These are phyloP conservation scores for Tamandua tetradactyla DNA, from an alignment of 2,797 vertebrate species.

Conservation along the genomic window DNA sequence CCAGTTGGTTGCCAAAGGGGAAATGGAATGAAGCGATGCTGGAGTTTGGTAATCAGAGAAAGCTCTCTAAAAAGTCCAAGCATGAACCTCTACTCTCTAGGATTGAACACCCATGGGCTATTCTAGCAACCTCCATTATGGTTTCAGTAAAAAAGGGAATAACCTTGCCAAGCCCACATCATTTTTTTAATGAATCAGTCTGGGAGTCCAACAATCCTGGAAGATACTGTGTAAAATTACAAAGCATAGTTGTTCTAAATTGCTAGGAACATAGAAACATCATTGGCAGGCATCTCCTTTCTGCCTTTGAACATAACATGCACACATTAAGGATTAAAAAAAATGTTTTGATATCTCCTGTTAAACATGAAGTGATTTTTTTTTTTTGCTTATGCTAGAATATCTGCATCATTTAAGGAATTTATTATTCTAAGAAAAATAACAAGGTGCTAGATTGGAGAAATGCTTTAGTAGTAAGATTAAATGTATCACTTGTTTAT, in stretches of 20 bases:
- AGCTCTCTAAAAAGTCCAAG: neutral
- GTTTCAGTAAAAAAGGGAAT: conserved; percentile 26
- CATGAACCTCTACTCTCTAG: neutral
- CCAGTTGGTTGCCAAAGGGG: neutral
- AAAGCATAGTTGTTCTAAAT: conserved; percentile 45
- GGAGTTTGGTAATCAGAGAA: neutral
- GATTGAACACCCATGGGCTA: neutral
- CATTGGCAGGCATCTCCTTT: conserved; percentile 37
- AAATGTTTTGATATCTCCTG: neutral
- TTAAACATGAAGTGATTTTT: conserved; percentile 38
- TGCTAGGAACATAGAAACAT: neutral
- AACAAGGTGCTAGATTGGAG: neutral
- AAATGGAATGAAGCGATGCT: neutral
- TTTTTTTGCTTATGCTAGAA: neutral
- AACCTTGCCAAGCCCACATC: conserved; percentile 54
- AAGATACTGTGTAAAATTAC: conserved; percentile 49
- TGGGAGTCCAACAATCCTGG: conserved; percentile 23
- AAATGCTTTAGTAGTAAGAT: neutral
- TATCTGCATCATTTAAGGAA: neutral
- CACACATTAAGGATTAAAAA: neutral
- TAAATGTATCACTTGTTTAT: neutral
- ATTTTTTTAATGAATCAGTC: conserved; percentile 47
- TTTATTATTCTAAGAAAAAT: conserved; percentile 51
- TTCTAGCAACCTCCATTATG: neutral
- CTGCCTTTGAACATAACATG: neutral